These are phyloP conservation scores for Alloplasta piceator DNA, from an alignment of 2,888 invertebrate genomes.

Conservation along the genomic window DNA sequence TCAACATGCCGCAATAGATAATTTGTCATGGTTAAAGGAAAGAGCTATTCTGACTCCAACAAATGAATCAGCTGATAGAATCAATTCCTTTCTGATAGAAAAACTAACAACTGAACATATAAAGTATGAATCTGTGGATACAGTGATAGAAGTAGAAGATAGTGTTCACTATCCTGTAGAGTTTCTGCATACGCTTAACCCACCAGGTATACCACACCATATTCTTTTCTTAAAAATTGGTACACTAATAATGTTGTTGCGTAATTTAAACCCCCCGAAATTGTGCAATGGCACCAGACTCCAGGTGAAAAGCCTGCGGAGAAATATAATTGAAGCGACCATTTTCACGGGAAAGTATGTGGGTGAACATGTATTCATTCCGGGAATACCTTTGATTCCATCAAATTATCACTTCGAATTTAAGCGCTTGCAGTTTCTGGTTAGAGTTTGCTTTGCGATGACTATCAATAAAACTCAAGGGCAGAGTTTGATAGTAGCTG, in stretches of 20 bases:
- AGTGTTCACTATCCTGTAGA: too few species aligned
- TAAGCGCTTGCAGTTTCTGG: constrained; percentile 65
- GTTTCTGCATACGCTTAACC: too few species aligned
- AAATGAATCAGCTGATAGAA: not conserved
- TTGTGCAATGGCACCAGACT: too few species aligned
- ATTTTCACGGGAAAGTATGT: constrained; percentile 64
- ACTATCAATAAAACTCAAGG: constrained; percentile 59
- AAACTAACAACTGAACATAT: too few species aligned
- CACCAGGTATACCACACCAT: too few species aligned
- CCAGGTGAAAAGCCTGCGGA: too few species aligned
- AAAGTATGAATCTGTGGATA: too few species aligned
- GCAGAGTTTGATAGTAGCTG: constrained; percentile 75
- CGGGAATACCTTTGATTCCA: constrained; percentile 58
- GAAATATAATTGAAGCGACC: constrained; percentile 56
- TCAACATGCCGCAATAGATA: not conserved
- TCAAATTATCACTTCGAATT: constrained; percentile 44
- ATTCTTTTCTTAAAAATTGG: too few species aligned
- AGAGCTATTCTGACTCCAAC: constrained; percentile 48
- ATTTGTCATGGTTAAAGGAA: constrained; percentile 11
- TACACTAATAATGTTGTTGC: too few species aligned
- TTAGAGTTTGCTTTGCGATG: not conserved
- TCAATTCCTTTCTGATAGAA: not conserved
- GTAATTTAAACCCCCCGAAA: too few species aligned
- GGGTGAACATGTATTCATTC: not conserved
- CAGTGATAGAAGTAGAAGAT: too few species aligned